Base-by-base conservation (phyloP, 2,888 invertebrate species). In the Drosophila nr. perissopoda region DNA sequence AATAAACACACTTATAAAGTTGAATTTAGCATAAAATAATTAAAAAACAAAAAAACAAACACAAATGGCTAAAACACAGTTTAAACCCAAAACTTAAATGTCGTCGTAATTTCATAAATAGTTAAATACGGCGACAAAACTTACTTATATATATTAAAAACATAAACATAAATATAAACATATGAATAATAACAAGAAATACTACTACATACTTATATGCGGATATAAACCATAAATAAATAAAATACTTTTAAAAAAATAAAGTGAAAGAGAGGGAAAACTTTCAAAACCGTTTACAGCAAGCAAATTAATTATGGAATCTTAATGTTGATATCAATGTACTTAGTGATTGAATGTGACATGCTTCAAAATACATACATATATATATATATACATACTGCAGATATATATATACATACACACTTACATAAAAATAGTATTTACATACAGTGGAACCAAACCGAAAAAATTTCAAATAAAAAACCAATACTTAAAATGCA, bases 61-160 rank as follows among this genome's bases (percentile, higher is more conserved):
- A 51, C 11, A 58, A 27, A 68, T 71, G 64, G 31, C 53, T 75
- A 89, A 84, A 78, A 87, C 45, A 78, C 56, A 59, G 78, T 27
- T 71, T 78, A 89, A 45, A 81, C 65, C 87, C 80, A 66, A 40
- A 89, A 87, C 58, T 62, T 85, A 85, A 85, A 76, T 89, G 85
- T 89, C 90, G 85, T 90, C 25, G 85, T 89, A 87, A 89, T 78
- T 83, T 87, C 89, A 83, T 89, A 45, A 45, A 16, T 25, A 45
- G 82, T 85, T 89, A 66, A 73, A 42, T 49, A 40, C 2, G 25
- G 60, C 42, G 36, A 18, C 11, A 18, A 51, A 56, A 34, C 21
- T 52, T 51, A 56, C 33, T 52, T 42, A 45, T 45, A 27, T 45
- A 57, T 53, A 33, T 60, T 34, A 53, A 42, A 25, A 25, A 45